These are phyloP conservation scores for Hyles vespertilio DNA, from an alignment of 1,140 invertebrate genomes.

Conservation along the genomic window DNA sequence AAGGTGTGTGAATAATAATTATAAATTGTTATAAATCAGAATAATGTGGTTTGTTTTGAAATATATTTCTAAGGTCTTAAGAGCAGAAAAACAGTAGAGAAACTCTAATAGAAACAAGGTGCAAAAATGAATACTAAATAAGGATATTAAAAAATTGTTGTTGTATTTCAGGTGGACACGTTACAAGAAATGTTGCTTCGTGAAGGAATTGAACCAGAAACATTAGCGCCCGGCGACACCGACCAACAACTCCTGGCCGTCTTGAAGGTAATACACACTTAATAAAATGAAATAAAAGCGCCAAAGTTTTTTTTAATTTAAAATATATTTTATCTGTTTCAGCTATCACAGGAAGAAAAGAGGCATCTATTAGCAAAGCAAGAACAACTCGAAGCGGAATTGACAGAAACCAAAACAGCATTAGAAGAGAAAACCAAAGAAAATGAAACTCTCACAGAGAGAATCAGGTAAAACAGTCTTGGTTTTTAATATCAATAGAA, in stretches of 20 bases:
- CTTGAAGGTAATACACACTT: constrained; percentile 78
- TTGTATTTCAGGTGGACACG: constrained; percentile 76
- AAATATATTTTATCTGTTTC: too few relatives aligned
- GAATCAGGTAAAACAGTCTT: constrained; percentile 67
- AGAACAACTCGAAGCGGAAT: constrained; percentile 83
- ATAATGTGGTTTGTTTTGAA: too few relatives aligned
- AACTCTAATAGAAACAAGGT: too few relatives aligned
- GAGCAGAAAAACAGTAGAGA: too few relatives aligned
- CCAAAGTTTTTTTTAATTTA: too few relatives aligned
- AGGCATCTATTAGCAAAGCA: constrained; percentile 86
- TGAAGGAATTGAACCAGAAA: constrained; percentile 79
- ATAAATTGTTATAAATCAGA: too few relatives aligned
- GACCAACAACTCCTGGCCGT: constrained; percentile 91
- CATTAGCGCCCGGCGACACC: constrained; percentile 79
- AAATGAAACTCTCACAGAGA: constrained; percentile 80
- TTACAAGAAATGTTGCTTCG: constrained; percentile 83
- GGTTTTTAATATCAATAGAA: background rate
- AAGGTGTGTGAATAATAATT: too few relatives aligned
- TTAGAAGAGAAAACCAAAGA: constrained; percentile 76
- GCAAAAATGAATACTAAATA: too few relatives aligned
- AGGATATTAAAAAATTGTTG: too few relatives aligned
- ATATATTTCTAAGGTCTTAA: too few relatives aligned
- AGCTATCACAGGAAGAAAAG: constrained; percentile 88
- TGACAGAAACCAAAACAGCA: constrained; percentile 76
- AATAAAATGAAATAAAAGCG: too few relatives aligned